A percentile compares a stretch with the other conserved stretches of the same genome.
phyloP scores from a whole-genome alignment of 2,888 invertebrate genomes.

The Sphaeridia pumilis region DNA sequence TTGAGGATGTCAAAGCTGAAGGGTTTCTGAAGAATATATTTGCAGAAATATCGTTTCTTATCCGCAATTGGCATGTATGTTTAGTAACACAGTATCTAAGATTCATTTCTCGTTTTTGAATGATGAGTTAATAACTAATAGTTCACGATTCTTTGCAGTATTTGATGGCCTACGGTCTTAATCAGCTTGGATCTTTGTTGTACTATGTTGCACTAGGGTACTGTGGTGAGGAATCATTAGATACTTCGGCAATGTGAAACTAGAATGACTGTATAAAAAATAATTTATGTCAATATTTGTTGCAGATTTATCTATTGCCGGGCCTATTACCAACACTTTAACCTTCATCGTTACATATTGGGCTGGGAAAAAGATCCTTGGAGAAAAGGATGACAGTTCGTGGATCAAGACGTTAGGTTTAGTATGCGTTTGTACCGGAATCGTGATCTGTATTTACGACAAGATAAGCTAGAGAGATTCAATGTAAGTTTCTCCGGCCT shows the following conservation, averaged over 20 bases:
- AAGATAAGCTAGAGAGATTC: too few relatives aligned
- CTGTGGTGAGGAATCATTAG: conserved; percentile 42
- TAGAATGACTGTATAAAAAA: too few relatives aligned
- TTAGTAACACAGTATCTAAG: not conserved
- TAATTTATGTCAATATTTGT: too few relatives aligned
- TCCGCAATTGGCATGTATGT: conserved; percentile 45
- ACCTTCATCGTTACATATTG: conserved; percentile 74
- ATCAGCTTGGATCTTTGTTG: conserved; percentile 68
- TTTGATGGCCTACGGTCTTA: conserved; percentile 63
- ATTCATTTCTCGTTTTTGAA: not conserved
- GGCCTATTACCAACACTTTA: conserved; percentile 71
- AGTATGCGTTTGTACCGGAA: conserved; percentile 19
- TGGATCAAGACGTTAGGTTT: conserved; percentile 22
- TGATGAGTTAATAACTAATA: not conserved
- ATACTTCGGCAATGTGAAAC: too few relatives aligned
- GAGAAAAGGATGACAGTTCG: conserved; percentile 48
- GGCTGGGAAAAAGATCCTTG: conserved; percentile 51
- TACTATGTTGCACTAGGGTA: conserved; percentile 60
- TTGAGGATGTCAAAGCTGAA: conserved; percentile 51
- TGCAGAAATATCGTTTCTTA: conserved; percentile 53
- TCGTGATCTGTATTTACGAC: conserved; percentile 22
- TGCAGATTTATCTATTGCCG: conserved; percentile 59
- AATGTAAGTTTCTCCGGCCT: too few relatives aligned
- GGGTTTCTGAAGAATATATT: conserved; percentile 47
- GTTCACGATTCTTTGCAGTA: too few relatives aligned